These are phyloP conservation scores for Colius striatus DNA, from an alignment of 2,113 vertebrate species.

Conservation along the genomic window DNA sequence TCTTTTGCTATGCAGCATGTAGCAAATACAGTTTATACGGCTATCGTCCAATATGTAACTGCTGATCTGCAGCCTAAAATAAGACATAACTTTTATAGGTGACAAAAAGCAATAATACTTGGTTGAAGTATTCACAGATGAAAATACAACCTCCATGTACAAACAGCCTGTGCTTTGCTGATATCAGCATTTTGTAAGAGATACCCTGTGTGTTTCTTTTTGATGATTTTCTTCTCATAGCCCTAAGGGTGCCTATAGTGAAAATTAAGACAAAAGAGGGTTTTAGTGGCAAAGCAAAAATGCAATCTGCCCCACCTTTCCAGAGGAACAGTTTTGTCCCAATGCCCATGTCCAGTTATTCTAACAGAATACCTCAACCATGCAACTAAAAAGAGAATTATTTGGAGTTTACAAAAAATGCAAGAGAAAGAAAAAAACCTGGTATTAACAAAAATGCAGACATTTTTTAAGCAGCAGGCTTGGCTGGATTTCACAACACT, in stretches of 20 bases:
- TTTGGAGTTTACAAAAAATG: not conserved
- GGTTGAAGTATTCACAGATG: not conserved
- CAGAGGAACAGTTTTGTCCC: not conserved
- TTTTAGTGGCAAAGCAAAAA: slow-evolving; percentile 12
- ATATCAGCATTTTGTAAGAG: not conserved
- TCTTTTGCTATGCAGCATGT: slow-evolving; percentile 36
- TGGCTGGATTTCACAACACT: slow-evolving; percentile 19
- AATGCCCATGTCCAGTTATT: not conserved
- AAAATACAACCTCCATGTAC: not conserved
- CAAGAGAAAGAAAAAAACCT: not conserved
- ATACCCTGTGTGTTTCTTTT: not conserved
- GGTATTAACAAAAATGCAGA: not conserved
- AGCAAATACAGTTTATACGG: slow-evolving; percentile 14
- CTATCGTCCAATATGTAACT: not conserved
- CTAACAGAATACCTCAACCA: not conserved
- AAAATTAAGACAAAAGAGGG: slow-evolving; percentile 6
- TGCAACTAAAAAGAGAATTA: not conserved
- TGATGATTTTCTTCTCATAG: not conserved
- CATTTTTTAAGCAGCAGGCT: not conserved
- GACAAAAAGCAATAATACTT: slow-evolving; percentile 6
- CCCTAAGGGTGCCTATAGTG: not conserved
- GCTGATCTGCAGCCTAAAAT: not conserved
- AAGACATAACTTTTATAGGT: not conserved
- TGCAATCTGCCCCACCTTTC: not conserved
- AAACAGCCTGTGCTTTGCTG: not conserved